Base-by-base conservation (phyloP, 2,888 invertebrate genomes). In the Drosophila ustulata region DNA sequence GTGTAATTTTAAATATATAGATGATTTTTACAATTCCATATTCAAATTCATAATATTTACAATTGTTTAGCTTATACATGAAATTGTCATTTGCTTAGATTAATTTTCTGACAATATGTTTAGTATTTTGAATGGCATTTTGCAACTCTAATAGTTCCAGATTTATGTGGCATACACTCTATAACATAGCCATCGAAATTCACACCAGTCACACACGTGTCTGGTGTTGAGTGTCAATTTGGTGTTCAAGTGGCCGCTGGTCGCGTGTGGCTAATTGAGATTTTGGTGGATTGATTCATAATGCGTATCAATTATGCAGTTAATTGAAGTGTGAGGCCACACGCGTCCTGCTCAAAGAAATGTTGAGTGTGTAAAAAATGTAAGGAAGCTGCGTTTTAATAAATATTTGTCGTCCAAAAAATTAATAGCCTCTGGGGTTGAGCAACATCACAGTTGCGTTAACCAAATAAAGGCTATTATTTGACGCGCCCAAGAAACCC, bases 241-340 rank as follows among this genome's bases (percentile, higher is more conserved):
- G 51, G 50, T 70, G 62, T 46, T 68, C 62, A 79, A 88, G 86
- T 73, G 77, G 58, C 69, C 51, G 69, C 59, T 37, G 61, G 67
- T 46, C 88, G 66, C 82, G 86, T 88, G 88, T 77, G 63, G 49
- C 83, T 75, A 88, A 82, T 82, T 82, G 55, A 32, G 65, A 58
- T 28, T 65, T 64, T 62, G 34, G 7, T 34, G 52, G 13, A 68
- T 56, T 69, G 23, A 68, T 56, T 69, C 63, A 70, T 70, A 69
- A 88, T 74, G 82, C 77, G 57, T 85, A 85, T 82, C 80, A 82
- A 88, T 88, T 88, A 88, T 71, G 41, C 82, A 74, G 64, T 79
- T 79, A 87, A 82, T 78, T 76, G 70, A 84, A 70, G 62, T 64
- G 64, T 50, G 68, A 57, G 52, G 41, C 9, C 37, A 56, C 41